Percentiles rank a stretch among this genome's conserved stretches.
Evolutionary conservation across 2,113 vertebrate genomes (phyloP).

Genomic region (Holacanthus passer): DNA sequence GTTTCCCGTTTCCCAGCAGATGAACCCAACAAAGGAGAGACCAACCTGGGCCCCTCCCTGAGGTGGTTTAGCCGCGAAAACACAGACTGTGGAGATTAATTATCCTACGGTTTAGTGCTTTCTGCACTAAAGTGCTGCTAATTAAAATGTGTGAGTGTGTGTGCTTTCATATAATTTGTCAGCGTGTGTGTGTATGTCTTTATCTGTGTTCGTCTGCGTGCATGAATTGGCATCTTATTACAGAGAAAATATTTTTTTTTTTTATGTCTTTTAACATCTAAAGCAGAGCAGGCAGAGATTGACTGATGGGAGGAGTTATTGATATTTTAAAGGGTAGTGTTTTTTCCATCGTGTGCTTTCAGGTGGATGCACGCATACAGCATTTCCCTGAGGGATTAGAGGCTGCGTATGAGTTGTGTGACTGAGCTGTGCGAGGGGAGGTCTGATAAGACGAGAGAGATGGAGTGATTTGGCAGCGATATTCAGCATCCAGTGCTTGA

Average conservation of each 20-base stretch:
- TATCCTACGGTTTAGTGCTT: constrained; percentile 59
- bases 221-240: constrained; percentile 13
- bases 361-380: constrained; percentile 42
- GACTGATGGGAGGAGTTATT: constrained; percentile 50
- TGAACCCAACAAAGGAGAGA: constrained; percentile 27
- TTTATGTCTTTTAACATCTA: constrained; percentile 32
- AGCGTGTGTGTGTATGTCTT: constrained; percentile 3
- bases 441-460: constrained; percentile 46
- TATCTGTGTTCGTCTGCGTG: constrained; percentile 24
- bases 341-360: constrained; percentile 49
- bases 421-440: constrained; percentile 36
- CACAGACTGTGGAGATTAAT: constrained; percentile 68
- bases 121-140: constrained; percentile 61
- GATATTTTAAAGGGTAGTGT: constrained; percentile 50
- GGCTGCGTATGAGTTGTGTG: constrained; percentile 38
- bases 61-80: constrained; percentile 54
- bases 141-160: constrained; percentile 69
- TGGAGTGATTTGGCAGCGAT: constrained; percentile 36
- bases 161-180: constrained; percentile 23
- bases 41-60: constrained; percentile 42
- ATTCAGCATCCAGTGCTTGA: constrained; percentile 31
- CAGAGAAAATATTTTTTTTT: background rate
- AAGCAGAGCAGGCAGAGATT: constrained; percentile 11
- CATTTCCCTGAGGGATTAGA: constrained; percentile 52
- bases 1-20: constrained; percentile 61